Evolutionary conservation across 2,113 vertebrate species (phyloP), one percentile per base, ranked within the genome.

Genomic region (Nannospalax galili): DNA sequence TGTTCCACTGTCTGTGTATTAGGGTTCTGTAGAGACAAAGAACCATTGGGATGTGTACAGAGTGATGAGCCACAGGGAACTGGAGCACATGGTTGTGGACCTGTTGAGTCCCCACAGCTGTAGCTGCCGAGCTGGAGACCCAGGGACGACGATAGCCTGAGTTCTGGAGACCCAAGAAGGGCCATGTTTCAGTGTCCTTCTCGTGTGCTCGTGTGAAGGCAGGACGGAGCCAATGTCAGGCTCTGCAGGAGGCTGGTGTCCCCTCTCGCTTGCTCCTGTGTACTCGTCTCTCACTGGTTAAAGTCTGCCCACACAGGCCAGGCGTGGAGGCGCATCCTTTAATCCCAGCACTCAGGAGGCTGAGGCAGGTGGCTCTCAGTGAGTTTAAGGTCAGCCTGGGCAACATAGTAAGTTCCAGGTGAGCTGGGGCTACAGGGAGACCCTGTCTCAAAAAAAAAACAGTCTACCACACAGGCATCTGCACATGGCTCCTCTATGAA

Each of bases 141-240:
- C 52, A 4, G 19, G 17, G 9, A 3, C 24, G 2, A 19, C 0
- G 1, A 48, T 0, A 10, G 16, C n/a, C 1, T 37, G 32, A 35
- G 32, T 37, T 37, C 26, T 12, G 0, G 8, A 78, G 56, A 16
- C 24, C 56, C 35, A 72, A 17, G 48, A 60, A 64, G 5, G 60
- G 42, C 73, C 7, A 1, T 7, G 24, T 77, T 48, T 88, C n/a
- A 0, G 28, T 37, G 10, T n/a, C n/a, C n/a, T n/a, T n/a, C n/a
- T n/a, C n/a, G n/a, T n/a, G n/a, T n/a, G n/a, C 14, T 3, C 8
- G 20, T 2, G 52, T 8, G 24, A 30, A n/a, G 64, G 32, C 22
- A 40, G 73, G 58, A 62, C 19, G 9, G 24, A 19, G 40, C 42
- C 4, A 2, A 3, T 6, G 30, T 40, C n/a, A n/a, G 58, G 52